Percentiles rank a stretch among this genome's conserved stretches.
These are phyloP conservation scores for Eleutherodactylus coqui DNA, from an alignment of 2,797 vertebrate species.

Conservation along the genomic window DNA sequence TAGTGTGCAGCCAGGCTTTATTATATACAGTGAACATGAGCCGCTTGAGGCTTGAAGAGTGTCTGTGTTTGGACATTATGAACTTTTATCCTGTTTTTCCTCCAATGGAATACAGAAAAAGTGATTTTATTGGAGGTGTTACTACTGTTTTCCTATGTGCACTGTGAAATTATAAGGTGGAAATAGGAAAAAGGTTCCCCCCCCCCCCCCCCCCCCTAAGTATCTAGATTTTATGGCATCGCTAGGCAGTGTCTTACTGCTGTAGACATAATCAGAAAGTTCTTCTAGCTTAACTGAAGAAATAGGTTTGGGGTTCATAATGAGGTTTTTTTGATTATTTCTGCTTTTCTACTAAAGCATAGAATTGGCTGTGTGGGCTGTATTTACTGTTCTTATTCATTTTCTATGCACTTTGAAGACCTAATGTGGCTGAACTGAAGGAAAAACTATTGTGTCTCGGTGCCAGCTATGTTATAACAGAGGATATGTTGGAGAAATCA, in stretches of 20 bases:
- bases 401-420: constrained; percentile 59
- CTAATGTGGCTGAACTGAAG: constrained; percentile 69
- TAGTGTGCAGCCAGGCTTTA: too few relatives aligned
- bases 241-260: neutral
- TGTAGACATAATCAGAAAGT: neutral
- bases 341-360: neutral
- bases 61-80: too few relatives aligned
- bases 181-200: too few relatives aligned
- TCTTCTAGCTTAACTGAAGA: neutral
- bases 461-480: constrained; percentile 73
- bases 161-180: too few relatives aligned
- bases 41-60: too few relatives aligned
- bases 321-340: neutral
- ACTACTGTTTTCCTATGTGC: too few relatives aligned
- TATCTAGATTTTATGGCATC: neutral
- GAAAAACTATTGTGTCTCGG: constrained; percentile 70
- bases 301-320: neutral
- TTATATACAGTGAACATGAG: too few relatives aligned
- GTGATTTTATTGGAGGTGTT: too few relatives aligned
- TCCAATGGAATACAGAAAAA: too few relatives aligned
- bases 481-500: constrained; percentile 72
- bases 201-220: too few relatives aligned
- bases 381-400: neutral
- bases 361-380: neutral
- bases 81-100: too few relatives aligned